Conservation (phyloP, 2,888 invertebrate genomes). For the Caenorhabditis japonica region DNA sequence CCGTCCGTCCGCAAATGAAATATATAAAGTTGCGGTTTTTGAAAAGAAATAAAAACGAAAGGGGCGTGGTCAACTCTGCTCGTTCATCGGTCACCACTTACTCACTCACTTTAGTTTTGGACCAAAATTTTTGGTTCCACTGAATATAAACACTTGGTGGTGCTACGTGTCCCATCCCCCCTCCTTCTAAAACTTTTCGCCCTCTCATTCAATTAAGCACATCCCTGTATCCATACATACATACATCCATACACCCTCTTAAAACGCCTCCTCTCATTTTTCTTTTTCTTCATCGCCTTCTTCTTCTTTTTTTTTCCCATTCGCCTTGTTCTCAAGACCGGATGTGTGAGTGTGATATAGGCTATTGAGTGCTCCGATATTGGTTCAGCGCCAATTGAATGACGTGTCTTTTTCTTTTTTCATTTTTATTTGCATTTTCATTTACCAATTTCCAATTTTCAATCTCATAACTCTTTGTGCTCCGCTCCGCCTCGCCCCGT, state of each 20-base stretch:
- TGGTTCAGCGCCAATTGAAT: constrained; percentile 14
- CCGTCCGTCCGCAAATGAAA: too few relatives aligned
- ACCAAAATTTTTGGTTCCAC: constrained; percentile 7
- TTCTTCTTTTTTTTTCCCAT: constrained; percentile 10
- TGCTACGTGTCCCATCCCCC: constrained; percentile 4
- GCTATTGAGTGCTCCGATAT: constrained; percentile 27
- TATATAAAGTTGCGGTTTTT: too few relatives aligned
- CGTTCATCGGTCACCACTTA: neutral
- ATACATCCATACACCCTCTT: neutral
- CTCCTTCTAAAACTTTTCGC: constrained; percentile 6
- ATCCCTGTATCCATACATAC: too few relatives aligned
- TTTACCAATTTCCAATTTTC: constrained; percentile 17
- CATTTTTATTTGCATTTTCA: neutral
- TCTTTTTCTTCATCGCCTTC: constrained; percentile 17
- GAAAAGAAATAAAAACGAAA: too few relatives aligned
- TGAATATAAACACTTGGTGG: constrained; percentile 10
- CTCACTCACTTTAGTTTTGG: neutral
- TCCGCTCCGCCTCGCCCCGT: too few relatives aligned
- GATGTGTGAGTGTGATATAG: constrained; percentile 8
- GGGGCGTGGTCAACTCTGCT: constrained; percentile 1
- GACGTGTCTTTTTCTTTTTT: constrained; percentile 10
- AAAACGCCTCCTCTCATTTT: constrained; percentile 8
- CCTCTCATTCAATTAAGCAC: constrained; percentile 44
- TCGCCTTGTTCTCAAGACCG: constrained; percentile 7
- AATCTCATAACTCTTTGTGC: too few relatives aligned